These are phyloP conservation scores for Psix sp. DNA, from an alignment of 1,140 invertebrate genomes.

Conservation along the genomic window DNA sequence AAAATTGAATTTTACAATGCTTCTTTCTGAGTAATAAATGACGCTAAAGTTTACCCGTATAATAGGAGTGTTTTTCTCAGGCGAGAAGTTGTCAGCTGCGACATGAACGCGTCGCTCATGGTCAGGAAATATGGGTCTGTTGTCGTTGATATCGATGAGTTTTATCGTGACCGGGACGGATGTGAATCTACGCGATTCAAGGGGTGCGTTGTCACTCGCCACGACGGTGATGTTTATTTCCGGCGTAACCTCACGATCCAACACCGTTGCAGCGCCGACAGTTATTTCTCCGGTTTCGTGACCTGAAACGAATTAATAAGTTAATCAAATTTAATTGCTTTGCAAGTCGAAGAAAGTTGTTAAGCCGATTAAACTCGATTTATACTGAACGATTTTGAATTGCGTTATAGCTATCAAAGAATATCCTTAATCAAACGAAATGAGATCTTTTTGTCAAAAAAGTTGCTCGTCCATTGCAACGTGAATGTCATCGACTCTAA, in stretches of 20 bases:
- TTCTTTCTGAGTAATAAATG: too few relatives aligned
- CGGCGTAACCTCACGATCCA: conserved; percentile 87
- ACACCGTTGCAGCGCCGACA: conserved; percentile 82
- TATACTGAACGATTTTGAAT: too few relatives aligned
- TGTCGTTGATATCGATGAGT: conserved; percentile 90
- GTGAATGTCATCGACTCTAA: too few relatives aligned
- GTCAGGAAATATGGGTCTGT: conserved; percentile 86
- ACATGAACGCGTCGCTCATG: conserved; percentile 86
- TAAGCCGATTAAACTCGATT: conserved; percentile 4
- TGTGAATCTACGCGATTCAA: conserved; percentile 81
- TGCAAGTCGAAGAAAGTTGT: conserved; percentile 2
- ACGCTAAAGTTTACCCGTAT: conserved; percentile 7
- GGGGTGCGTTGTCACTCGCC: conserved; percentile 87
- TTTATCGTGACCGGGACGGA: conserved; percentile 88
- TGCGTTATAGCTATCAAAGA: too few relatives aligned
- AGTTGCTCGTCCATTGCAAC: too few relatives aligned
- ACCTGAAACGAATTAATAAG: conserved; percentile 54
- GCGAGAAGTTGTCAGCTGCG: conserved; percentile 85
- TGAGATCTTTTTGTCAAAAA: too few relatives aligned
- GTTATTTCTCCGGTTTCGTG: conserved; percentile 86
- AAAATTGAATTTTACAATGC: too few relatives aligned
- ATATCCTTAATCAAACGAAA: too few relatives aligned
- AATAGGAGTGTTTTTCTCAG: conserved; percentile 65
- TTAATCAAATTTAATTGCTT: conserved; percentile 9
- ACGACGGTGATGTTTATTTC: conserved; percentile 87